Conservation (phyloP, 2,797 vertebrate genomes). For the Crypturellus tataupa region DNA sequence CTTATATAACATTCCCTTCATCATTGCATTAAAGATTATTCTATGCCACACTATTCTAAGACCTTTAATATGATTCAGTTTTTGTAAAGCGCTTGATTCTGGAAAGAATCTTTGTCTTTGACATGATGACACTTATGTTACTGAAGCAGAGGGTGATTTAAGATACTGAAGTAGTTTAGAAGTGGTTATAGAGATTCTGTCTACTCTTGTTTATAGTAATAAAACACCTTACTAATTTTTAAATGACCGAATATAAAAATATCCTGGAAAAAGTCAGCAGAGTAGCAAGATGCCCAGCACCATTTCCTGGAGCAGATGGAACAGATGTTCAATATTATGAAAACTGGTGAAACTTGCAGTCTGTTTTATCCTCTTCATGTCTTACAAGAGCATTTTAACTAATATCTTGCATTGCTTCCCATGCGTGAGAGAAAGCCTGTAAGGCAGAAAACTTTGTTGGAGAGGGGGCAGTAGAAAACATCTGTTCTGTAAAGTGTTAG, state of each 20-base stretch:
- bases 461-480: not conserved
- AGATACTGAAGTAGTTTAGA: not conserved
- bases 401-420: not conserved
- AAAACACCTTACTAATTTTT: conserved; percentile 6
- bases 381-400: conserved; percentile 45
- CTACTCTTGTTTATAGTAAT: not conserved
- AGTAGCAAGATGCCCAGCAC: not conserved
- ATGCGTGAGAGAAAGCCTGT: conserved; percentile 4
- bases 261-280: conserved; percentile 1
- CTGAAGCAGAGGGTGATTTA: not conserved
- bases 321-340: conserved; percentile 5
- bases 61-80: not conserved
- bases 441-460: not conserved
- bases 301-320: conserved; percentile 30
- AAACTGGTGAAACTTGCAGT: conserved; percentile 7
- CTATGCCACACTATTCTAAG: not conserved
- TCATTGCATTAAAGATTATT: not conserved
- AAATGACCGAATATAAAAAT: conserved; percentile 1
- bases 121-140: accelerated
- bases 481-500: conserved; percentile 3
- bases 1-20: not conserved
- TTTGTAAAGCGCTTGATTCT: not conserved
- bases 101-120: not conserved
- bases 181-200: not conserved
- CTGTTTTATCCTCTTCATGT: conserved; percentile 7